A percentile compares a stretch with the other conserved stretches of the same genome.
Conservation (phyloP, 2,888 invertebrate species). For the Heliconius erato region DNA sequence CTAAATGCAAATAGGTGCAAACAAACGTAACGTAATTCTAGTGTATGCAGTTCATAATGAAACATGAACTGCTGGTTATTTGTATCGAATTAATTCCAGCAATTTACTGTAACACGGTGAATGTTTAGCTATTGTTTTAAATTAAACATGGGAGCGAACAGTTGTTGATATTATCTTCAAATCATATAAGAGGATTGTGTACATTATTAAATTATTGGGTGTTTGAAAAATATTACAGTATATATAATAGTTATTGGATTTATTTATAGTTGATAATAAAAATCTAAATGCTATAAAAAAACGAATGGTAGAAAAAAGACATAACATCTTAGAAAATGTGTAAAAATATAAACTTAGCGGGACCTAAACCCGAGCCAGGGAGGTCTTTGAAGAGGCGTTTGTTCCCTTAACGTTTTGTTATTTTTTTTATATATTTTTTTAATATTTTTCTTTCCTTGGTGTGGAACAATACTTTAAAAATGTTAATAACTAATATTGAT, state of each 20-base stretch:
- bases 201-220: slow-evolving; percentile 1
- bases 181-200: slow-evolving; percentile 6
- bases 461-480: neutral
- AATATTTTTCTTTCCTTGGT: neutral
- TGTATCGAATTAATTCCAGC: slow-evolving; percentile 42
- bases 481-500: neutral
- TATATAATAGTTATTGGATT: neutral
- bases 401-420: neutral
- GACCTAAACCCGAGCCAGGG: neutral
- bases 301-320: neutral
- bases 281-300: neutral
- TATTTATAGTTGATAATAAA: neutral
- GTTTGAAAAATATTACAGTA: neutral
- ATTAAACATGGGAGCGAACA: slow-evolving; percentile 17
- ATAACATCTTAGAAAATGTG: neutral
- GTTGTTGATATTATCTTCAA: slow-evolving; percentile 17
- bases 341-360: too few species aligned
- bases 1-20: slow-evolving; percentile 75
- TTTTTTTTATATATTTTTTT: neutral
- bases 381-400: neutral
- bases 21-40: slow-evolving; percentile 62
- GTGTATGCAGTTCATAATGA: slow-evolving; percentile 44
- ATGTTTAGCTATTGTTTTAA: slow-evolving; percentile 32
- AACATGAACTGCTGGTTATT: slow-evolving; percentile 43
- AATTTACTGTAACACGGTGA: slow-evolving; percentile 32